Evolutionary conservation across 2,797 vertebrate genomes (phyloP).

Genomic region (Halcyon badia): DNA sequence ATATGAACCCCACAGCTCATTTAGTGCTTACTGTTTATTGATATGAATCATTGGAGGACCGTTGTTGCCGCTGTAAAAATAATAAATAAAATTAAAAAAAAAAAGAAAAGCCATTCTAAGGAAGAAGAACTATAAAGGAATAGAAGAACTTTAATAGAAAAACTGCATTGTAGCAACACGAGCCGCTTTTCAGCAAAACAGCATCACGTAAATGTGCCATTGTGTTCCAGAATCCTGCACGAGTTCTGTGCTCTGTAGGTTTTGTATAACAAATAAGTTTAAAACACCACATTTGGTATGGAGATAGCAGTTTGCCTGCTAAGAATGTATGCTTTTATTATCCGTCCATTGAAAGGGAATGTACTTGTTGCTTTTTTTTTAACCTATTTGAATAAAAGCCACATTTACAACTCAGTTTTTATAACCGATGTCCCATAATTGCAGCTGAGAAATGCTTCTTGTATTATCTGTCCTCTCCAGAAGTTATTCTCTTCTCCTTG

Average conservation of each 20-base stretch:
- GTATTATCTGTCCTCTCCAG: slow-evolving; percentile 37
- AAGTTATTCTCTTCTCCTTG: not conserved
- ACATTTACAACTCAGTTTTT: not conserved
- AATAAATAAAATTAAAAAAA: not conserved
- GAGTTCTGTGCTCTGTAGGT: not conserved
- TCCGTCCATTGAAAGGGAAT: not conserved
- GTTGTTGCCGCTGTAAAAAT: slow-evolving; percentile 36
- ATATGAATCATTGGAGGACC: slow-evolving; percentile 41
- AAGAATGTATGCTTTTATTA: not conserved
- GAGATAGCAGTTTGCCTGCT: not conserved
- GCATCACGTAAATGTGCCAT: not conserved
- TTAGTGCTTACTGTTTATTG: slow-evolving; percentile 35
- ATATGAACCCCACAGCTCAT: slow-evolving; percentile 18
- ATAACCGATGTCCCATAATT: not conserved
- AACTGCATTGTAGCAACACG: slow-evolving; percentile 1
- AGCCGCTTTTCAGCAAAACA: slow-evolving; percentile 2
- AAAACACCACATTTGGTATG: not conserved
- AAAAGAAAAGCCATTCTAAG: not conserved
- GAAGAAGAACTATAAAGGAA: not conserved
- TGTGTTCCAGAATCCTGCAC: slow-evolving; percentile 1
- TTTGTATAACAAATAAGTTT: slow-evolving; percentile 2
- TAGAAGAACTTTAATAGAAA: slow-evolving; percentile 3
- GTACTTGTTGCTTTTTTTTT: not conserved
- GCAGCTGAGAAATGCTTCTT: slow-evolving; percentile 13
- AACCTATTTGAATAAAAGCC: slow-evolving; percentile 1